Evolutionary conservation across 2,113 vertebrate genomes (phyloP).

Genomic region (Nerophis lumbriciformis): DNA sequence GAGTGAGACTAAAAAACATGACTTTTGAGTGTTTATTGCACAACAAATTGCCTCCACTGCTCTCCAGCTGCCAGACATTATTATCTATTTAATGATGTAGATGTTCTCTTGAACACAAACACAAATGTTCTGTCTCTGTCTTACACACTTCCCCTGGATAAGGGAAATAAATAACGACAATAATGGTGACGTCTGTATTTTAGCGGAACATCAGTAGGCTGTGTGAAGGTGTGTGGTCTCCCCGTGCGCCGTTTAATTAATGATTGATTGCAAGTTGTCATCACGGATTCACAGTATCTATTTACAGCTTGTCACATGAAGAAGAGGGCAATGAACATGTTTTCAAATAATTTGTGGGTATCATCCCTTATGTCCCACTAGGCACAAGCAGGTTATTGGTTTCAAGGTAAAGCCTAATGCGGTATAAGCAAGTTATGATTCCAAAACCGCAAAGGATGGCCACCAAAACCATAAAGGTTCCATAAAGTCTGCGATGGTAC

Average conservation of each 20-base stretch:
- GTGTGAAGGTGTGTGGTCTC: not conserved
- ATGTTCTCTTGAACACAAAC: not conserved
- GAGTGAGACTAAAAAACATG: too few relatives aligned
- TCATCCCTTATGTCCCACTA: constrained; percentile 43
- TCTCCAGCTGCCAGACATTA: constrained; percentile 31
- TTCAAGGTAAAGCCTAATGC: too few relatives aligned
- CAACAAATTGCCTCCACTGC: constrained; percentile 23
- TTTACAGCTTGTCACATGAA: constrained; percentile 42
- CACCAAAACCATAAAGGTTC: too few relatives aligned
- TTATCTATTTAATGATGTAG: constrained; percentile 18
- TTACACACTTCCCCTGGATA: not conserved
- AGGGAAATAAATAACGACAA: not conserved
- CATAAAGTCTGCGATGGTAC: too few relatives aligned
- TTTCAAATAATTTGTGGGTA: constrained; percentile 66
- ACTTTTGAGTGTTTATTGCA: constrained; percentile 8
- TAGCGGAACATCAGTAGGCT: not conserved
- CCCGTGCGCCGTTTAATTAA: constrained; percentile 30
- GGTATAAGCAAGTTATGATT: too few relatives aligned
- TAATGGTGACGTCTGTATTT: not conserved
- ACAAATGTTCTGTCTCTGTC: not conserved
- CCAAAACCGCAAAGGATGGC: too few relatives aligned
- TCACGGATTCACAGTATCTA: constrained; percentile 53
- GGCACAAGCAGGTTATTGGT: too few relatives aligned
- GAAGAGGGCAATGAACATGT: constrained; percentile 39
- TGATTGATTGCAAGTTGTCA: constrained; percentile 58